These are phyloP conservation scores for Zosterops lateralis DNA, from an alignment of 2,113 vertebrate species.

Conservation along the genomic window DNA sequence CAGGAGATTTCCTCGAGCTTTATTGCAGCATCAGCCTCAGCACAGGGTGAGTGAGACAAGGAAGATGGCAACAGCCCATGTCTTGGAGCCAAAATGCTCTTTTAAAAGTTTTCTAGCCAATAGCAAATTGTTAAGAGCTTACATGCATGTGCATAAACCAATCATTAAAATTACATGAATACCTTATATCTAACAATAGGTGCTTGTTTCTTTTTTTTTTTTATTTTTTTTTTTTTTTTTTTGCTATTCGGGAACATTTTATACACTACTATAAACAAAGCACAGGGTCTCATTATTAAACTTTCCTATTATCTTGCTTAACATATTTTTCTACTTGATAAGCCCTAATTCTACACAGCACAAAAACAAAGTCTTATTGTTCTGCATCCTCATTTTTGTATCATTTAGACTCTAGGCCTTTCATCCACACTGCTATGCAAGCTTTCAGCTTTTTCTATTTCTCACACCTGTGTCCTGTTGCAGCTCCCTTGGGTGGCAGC, in stretches of 20 bases:
- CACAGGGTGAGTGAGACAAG: not conserved
- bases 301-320: not conserved
- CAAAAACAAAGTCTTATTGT: not conserved
- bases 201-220: not conserved
- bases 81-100: not conserved
- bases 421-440: not conserved
- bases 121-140: not conserved
- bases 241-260: not conserved
- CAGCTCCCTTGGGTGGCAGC: not conserved
- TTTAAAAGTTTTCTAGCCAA: not conserved
- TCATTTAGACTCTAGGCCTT: not conserved
- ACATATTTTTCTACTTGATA: not conserved
- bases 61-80: not conserved
- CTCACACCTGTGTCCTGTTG: rapidly evolving
- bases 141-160: not conserved
- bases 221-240: not conserved
- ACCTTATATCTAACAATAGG: not conserved
- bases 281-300: not conserved
- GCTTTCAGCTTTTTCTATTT: not conserved
- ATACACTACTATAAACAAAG: not conserved
- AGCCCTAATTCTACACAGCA: not conserved
- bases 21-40: not conserved
- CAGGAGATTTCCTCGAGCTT: not conserved
- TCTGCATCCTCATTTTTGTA: not conserved
- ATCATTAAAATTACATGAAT: not conserved